Base-by-base conservation (phyloP, 1,140 invertebrate species). In the Sarcophaga bullata region DNA sequence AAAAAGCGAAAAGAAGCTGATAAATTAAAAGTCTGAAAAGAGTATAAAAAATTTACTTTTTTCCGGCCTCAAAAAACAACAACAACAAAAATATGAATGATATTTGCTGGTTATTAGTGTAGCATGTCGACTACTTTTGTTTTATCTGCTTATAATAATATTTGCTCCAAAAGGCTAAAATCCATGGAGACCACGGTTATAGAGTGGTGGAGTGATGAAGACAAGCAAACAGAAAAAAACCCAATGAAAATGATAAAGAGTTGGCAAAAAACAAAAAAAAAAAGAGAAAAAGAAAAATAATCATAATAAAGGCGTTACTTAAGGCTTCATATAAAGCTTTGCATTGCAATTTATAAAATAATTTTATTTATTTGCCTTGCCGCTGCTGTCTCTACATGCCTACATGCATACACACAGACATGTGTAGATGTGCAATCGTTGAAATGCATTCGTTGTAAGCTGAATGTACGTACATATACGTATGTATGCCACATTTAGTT, bases 61-160 rank as follows among this genome's bases (percentile, higher is more conserved):
- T 75, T n/a, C 13, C 48, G 49, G 15, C 17, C 19, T 49, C 73
- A 15, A n/a, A n/a, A n/a, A n/a, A 58, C 46, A 76, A 76, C 15
- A 76, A 48, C 49, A n/a, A 15, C 17, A 49, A 78, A 68, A 8
- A 49, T 76, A 17, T 49, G 73, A n/a, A 50, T 78, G 75, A 78
- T 78, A 78, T 78, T n/a, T 78, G 48, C n/a, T 78, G 62, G 62
- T 68, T 68, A 68, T 68, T 68, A 68, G 62, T 68, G 62, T 68
- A 19, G 62, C 62, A 68, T 19, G 62, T 68, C 62, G 19, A 68
- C 62, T 19, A 37, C 19, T 68, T 68, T 58, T n/a, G 54, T 58
- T 58, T 68, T 68, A 68, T 68, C 17, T 68, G 6, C 19, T 68
- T 68, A 68, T 68, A 25, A 68, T 68, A 25, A 68, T 3, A 19